A percentile compares a stretch with the other conserved stretches of the same genome.
phyloP scores from a whole-genome alignment of 1,140 invertebrate species.

The Drosophila littoralis region DNA sequence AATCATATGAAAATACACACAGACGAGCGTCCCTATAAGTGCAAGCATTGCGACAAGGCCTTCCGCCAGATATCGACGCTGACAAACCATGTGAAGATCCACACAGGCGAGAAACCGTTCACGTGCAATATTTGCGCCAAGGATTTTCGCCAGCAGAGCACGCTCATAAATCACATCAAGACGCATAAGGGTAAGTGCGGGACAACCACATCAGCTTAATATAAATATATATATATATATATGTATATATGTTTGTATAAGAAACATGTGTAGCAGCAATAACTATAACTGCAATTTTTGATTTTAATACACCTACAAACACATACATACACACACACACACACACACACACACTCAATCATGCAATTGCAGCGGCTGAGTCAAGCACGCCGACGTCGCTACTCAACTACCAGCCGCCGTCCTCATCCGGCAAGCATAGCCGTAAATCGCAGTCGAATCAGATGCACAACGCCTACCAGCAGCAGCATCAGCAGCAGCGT shows the following conservation, averaged over 20 bases:
- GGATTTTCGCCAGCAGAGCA: constrained; percentile 83
- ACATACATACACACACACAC: not conserved
- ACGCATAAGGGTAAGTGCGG: constrained; percentile 81
- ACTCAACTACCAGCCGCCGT: constrained; percentile 76
- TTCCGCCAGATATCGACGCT: constrained; percentile 83
- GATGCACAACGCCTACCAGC: constrained; percentile 76
- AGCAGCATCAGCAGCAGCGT: constrained; percentile 72
- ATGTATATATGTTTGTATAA: not conserved
- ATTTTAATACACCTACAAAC: constrained; percentile 3
- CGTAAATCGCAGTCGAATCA: constrained; percentile 66
- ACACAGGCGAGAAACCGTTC: constrained; percentile 83
- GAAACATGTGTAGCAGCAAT: not conserved
- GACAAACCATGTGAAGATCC: constrained; percentile 84
- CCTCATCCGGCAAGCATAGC: constrained; percentile 58
- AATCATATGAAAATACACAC: constrained; percentile 84
- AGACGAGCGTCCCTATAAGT: constrained; percentile 83
- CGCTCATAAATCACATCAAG: constrained; percentile 83
- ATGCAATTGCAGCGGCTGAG: constrained; percentile 58
- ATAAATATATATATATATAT: constrained; percentile 1
- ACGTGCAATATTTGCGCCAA: constrained; percentile 83
- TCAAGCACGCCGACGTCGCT: constrained; percentile 77
- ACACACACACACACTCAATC: not conserved
- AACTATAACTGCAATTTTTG: not conserved
- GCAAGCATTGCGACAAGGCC: constrained; percentile 82
- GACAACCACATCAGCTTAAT: not conserved